Evolutionary conservation across 2,113 vertebrate genomes (phyloP).

Genomic region (mouse (Mus musculus)): GRCm39 chr13:98332501-98333000

Average conservation of each 20-base stretch:
- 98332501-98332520: not conserved
- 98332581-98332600: not conserved
- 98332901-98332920: not conserved
- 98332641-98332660: too few species aligned
- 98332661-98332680: not conserved
- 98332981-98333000: not conserved
- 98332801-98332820: not conserved
- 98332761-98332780: not conserved
- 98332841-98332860: not conserved
- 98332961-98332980: constrained; percentile 35
- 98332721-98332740: not conserved
- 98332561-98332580: not conserved
- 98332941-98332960: constrained; percentile 19
- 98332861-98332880: not conserved
- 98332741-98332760: not conserved
- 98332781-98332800: not conserved
- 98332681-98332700: not conserved
- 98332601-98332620: not conserved
- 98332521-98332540: not conserved
- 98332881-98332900: not conserved
- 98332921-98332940: not conserved
- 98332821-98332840: not conserved
- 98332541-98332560: not conserved
- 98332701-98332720: not conserved
- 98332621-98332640: not conserved